These are phyloP conservation scores for Hesperia comma DNA, from an alignment of 2,888 invertebrate genomes.

Conservation along the genomic window DNA sequence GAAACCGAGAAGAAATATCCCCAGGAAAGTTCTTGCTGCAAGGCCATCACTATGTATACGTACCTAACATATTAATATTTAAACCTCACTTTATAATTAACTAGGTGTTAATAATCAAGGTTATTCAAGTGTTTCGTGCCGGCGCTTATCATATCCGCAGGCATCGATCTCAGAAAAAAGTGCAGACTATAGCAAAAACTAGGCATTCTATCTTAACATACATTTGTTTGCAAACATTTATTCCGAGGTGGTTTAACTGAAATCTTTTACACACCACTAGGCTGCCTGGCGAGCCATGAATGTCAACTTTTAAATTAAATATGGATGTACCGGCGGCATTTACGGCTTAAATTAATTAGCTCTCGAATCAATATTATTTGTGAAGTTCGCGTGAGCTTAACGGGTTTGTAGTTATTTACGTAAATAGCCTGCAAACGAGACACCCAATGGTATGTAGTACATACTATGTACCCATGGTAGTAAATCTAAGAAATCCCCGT, in stretches of 20 bases:
- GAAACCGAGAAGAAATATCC: too few relatives aligned
- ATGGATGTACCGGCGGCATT: background rate
- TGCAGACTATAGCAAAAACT: constrained; percentile 18
- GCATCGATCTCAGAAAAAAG: constrained; percentile 29
- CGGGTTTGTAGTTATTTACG: background rate
- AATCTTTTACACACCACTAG: constrained; percentile 26
- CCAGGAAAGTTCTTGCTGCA: background rate
- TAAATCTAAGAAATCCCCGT: too few relatives aligned
- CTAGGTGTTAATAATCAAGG: constrained; percentile 10
- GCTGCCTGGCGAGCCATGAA: constrained; percentile 11
- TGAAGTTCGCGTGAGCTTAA: background rate
- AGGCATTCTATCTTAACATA: constrained; percentile 5
- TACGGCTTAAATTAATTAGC: constrained; percentile 8
- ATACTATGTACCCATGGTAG: too few relatives aligned
- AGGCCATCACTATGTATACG: constrained; percentile 3
- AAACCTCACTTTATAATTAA: constrained; percentile 6
- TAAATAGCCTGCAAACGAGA: too few relatives aligned
- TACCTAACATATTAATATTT: background rate
- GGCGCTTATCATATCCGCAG: constrained; percentile 18
- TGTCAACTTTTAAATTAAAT: constrained; percentile 24
- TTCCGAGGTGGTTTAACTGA: constrained; percentile 24
- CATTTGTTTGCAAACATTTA: constrained; percentile 21
- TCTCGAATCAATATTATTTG: background rate
- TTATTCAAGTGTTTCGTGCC: constrained; percentile 31
- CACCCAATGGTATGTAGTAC: too few relatives aligned